These are phyloP conservation scores for Eristalis intricaria DNA, from an alignment of 2,888 invertebrate species.

Conservation along the genomic window DNA sequence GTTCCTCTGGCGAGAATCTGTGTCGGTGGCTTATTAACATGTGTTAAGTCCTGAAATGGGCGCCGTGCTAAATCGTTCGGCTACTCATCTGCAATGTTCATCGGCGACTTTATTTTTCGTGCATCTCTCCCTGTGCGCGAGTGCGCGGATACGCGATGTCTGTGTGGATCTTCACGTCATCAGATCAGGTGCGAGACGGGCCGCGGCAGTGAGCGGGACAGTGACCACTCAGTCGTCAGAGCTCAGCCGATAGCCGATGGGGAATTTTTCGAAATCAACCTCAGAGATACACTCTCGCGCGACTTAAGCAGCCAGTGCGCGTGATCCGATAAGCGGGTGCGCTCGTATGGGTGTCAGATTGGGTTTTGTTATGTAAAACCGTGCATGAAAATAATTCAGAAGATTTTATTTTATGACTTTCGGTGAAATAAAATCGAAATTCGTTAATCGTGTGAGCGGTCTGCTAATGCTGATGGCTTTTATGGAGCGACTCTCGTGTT, in stretches of 20 bases:
- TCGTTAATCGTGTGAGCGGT: background rate
- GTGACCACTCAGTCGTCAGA: constrained; percentile 9
- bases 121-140: background rate
- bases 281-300: constrained; percentile 36
- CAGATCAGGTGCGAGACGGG: constrained; percentile 1
- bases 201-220: background rate
- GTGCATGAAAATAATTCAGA: constrained; percentile 8
- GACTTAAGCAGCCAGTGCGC: constrained; percentile 32
- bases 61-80: constrained; percentile 71
- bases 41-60: constrained; percentile 72
- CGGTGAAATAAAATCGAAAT: constrained; percentile 43
- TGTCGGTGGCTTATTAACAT: constrained; percentile 72
- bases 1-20: constrained; percentile 66
- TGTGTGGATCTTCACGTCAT: background rate
- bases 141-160: background rate
- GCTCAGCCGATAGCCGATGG: constrained; percentile 56
- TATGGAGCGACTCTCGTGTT: constrained; percentile 14
- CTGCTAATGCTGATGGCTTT: constrained; percentile 19
- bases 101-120: constrained; percentile 36
- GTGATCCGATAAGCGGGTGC: constrained; percentile 57
- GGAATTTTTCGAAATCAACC: constrained; percentile 65
- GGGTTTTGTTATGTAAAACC: constrained; percentile 38
- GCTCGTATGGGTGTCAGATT: constrained; percentile 42
- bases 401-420: constrained; percentile 35
- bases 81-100: constrained; percentile 68